Evolutionary conservation across 2,113 vertebrate genomes (phyloP).

Genomic region (Charadrius vociferus): DNA sequence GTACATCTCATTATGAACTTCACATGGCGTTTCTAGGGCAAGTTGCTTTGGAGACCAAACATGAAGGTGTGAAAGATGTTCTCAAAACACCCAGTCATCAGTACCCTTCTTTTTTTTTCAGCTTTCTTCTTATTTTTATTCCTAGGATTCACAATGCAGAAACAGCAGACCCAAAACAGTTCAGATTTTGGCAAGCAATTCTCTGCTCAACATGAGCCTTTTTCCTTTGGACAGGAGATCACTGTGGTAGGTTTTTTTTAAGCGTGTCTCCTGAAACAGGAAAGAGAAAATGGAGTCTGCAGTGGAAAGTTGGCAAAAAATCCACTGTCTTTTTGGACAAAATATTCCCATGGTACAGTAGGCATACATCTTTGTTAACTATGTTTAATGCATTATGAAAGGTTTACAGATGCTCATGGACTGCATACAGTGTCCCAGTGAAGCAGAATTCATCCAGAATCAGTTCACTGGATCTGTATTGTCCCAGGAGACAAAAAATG

Average conservation of each 20-base stretch:
- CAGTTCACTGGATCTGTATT: neutral
- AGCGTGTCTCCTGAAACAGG: neutral
- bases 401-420: neutral
- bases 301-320: neutral
- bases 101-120: neutral
- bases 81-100: neutral
- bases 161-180: neutral
- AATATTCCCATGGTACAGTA: neutral
- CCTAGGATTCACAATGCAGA: neutral
- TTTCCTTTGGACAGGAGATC: neutral
- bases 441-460: neutral
- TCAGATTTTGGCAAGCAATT: neutral
- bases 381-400: neutral
- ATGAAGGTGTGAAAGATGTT: neutral
- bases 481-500: neutral
- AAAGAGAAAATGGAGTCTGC: neutral
- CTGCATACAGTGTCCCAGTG: neutral
- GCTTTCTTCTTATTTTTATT: neutral
- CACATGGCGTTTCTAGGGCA: neutral
- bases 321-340: neutral
- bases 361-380: neutral
- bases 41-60: neutral
- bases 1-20: neutral
- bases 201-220: neutral
- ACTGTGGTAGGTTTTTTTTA: neutral